Base-by-base conservation (phyloP, 2,797 vertebrate species). In the Clarias laeviceps region DNA sequence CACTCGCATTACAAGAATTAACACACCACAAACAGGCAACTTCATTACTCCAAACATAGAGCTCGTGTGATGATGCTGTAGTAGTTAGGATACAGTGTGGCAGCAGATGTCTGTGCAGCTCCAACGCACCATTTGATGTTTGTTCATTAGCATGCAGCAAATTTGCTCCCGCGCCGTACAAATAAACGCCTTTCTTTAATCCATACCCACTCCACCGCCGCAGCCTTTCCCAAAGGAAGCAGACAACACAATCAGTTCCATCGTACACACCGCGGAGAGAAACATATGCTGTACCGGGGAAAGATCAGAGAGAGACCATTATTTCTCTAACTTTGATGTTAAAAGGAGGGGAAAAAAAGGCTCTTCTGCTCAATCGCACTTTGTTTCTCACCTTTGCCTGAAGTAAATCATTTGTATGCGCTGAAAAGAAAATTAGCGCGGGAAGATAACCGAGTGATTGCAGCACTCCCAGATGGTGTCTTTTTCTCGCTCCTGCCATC, bases 391-490 rank as follows among this genome's bases (percentile, higher is more conserved):
- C 83, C 85, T 87, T 87, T 88, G 84, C 83, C 85, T 78, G 62
- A 85, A 88, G 87, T 74, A 89, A 90, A 88, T 86, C 74, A 86
- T 90, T 88, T 88, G 88, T 88, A 83, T 85, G 87, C 85, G 40
- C 81, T 66, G 77, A 84, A 88, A 83, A 85, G 88, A 85, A 88
- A 87, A 89, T 85, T 86, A 87, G 88, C 80, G 79, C 84, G 29
- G 85, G 81, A 85, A 87, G 89, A 90, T 87, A 89, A 90, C 88
- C 89, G 86, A 88, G 85, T 83, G 74, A 86, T 86, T 84, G 87
- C 86, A 72, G 82, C 84, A 81, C 86, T 90, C 90, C 85, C 88
- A 90, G 88, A 90, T 89, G 88, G 83, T 86, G 86, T 80, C 88
- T 89, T 82, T 88, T 87, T 86, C 76, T 83, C 74, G 45, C 86